phyloP scores from a whole-genome alignment of 1,140 invertebrate species.

The Dicyema japonicum region DNA sequence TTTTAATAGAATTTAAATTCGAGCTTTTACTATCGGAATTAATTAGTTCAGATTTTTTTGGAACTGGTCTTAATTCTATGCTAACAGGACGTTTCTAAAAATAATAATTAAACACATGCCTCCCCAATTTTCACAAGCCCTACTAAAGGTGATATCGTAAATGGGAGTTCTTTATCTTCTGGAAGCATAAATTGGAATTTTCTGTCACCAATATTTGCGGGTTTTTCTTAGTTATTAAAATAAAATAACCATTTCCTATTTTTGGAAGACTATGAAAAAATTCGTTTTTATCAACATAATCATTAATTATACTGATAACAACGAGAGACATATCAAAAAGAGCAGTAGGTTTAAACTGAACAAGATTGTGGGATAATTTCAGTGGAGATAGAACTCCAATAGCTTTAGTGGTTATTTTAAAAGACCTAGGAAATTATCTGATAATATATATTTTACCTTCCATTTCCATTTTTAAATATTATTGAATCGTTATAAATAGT shows the following conservation, averaged over 20 bases:
- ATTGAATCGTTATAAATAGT: conserved; percentile 3
- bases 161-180: no score
- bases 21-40: no score
- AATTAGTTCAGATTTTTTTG: no score
- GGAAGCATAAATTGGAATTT: no score
- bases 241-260: conserved; percentile 15
- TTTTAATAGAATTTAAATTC: no score
- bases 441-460: conserved; percentile 2
- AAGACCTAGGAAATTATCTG: conserved; percentile 8
- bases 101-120: no score
- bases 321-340: conserved; percentile 11
- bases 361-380: conserved; percentile 14
- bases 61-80: no score
- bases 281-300: conserved; percentile 14
- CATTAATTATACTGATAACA: conserved; percentile 12
- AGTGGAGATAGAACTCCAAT: conserved; percentile 16
- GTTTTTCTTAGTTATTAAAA: no score
- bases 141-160: no score
- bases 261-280: conserved; percentile 15
- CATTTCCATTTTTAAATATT: conserved; percentile 1
- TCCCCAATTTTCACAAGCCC: no score
- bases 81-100: no score
- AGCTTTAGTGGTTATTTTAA: conserved; percentile 15
- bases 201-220: no score
- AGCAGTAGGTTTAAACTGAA: conserved; percentile 14